These are phyloP conservation scores for Nilaparvata lugens DNA, from an alignment of 1,140 invertebrate species.

Conservation along the genomic window DNA sequence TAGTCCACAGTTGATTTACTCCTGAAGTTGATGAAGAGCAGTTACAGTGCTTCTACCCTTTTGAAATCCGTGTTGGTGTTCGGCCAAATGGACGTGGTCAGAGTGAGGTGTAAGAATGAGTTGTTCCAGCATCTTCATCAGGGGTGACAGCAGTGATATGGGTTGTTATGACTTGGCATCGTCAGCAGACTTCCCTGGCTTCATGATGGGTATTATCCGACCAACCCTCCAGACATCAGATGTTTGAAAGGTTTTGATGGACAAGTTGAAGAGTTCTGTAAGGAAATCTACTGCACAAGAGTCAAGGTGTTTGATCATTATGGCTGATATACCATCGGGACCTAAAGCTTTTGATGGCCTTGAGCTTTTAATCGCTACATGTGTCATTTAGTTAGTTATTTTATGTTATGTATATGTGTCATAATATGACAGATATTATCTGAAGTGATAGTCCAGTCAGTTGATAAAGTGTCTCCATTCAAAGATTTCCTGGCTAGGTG, in stretches of 20 bases:
- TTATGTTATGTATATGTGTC: no score
- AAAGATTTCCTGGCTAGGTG: neutral
- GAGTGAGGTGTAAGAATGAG: neutral
- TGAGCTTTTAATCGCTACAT: neutral
- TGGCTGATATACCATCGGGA: conserved; percentile 5
- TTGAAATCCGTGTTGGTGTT: conserved; percentile 2
- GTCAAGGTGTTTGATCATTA: conserved; percentile 10
- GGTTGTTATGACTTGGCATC: conserved; percentile 5
- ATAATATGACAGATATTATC: no score
- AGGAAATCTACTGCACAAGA: conserved; percentile 2
- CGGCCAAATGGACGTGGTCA: neutral
- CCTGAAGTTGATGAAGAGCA: neutral
- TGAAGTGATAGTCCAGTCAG: neutral
- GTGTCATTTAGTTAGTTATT: no score
- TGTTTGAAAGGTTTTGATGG: neutral
- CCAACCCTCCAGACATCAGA: conserved; percentile 6
- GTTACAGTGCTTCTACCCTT: conserved; percentile 2
- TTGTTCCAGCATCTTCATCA: neutral
- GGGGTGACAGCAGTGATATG: conserved; percentile 5
- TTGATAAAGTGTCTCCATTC: neutral
- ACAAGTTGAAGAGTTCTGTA: conserved; percentile 3
- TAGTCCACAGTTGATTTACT: neutral
- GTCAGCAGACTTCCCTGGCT: conserved; percentile 4
- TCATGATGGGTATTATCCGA: conserved; percentile 3
- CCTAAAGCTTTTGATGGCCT: conserved; percentile 8